Percentiles rank a stretch among this genome's conserved stretches.
These are phyloP conservation scores for Zhengitettix transpicula DNA, from an alignment of 2,888 invertebrate genomes.

Conservation along the genomic window DNA sequence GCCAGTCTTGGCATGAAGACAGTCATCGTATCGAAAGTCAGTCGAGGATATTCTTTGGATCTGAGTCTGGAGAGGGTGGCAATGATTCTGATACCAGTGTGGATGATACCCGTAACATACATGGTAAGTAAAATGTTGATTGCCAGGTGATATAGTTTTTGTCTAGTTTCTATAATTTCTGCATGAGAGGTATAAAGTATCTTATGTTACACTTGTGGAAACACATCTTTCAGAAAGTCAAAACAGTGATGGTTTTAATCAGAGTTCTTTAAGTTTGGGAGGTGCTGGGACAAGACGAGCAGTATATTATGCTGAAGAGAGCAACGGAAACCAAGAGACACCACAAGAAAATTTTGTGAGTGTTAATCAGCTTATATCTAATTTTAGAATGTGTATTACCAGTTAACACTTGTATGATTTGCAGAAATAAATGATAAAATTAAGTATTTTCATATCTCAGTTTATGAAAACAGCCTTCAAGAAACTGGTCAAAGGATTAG, in stretches of 20 bases:
- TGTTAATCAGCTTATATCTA: background rate
- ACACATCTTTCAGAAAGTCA: constrained; percentile 3
- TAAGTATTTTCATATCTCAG: background rate
- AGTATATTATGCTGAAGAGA: constrained; percentile 42
- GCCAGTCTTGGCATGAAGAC: constrained; percentile 48
- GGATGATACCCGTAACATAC: constrained; percentile 31
- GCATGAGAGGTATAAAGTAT: background rate
- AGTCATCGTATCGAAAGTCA: constrained; percentile 39
- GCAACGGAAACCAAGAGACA: constrained; percentile 1
- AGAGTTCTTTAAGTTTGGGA: constrained; percentile 42
- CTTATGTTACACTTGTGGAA: background rate
- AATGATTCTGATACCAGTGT: constrained; percentile 65
- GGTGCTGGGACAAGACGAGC: constrained; percentile 69
- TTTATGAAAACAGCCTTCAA: background rate
- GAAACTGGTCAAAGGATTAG: background rate
- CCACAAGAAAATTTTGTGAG: constrained; percentile 3
- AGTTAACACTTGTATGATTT: background rate
- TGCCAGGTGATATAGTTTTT: too few relatives aligned
- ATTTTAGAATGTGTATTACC: too few relatives aligned
- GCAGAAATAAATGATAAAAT: background rate
- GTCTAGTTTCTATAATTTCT: too few relatives aligned
- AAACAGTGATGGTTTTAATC: constrained; percentile 9
- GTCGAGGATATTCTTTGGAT: constrained; percentile 47
- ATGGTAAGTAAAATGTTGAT: too few relatives aligned
- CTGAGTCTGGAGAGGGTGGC: constrained; percentile 41